These are phyloP conservation scores for Cephus nigrinus DNA, from an alignment of 2,888 invertebrate genomes.

Conservation along the genomic window DNA sequence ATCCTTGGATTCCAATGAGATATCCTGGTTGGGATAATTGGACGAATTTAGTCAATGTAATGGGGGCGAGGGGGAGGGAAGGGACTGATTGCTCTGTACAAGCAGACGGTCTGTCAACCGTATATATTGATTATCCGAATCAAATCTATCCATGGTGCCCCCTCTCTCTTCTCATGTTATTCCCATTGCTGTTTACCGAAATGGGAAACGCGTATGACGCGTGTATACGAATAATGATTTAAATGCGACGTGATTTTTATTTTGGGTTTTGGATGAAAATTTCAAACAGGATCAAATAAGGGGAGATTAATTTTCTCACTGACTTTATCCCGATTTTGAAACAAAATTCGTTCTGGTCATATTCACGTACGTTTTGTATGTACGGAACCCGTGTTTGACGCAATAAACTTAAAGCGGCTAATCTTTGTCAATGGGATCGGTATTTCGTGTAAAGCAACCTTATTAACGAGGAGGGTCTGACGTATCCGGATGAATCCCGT, in stretches of 20 bases:
- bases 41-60: background rate
- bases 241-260: too few species aligned
- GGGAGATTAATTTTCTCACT: background rate
- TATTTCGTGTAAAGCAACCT: constrained; percentile 22
- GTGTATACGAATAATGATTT: background rate
- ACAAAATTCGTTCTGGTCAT: background rate
- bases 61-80: too few species aligned
- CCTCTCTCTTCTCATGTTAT: background rate
- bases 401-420: background rate
- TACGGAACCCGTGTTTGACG: background rate
- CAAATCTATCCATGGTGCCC: background rate
- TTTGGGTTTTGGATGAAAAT: background rate
- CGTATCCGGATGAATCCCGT: background rate
- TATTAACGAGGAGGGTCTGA: constrained; percentile 25
- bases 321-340: too few species aligned
- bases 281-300: background rate
- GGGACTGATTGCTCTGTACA: background rate
- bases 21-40: background rate
- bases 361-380: background rate
- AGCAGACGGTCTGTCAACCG: background rate
- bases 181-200: background rate
- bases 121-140: background rate
- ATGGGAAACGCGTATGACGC: background rate
- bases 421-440: background rate
- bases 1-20: background rate